Conservation (phyloP, 2,113 vertebrate genomes). For the Nestor notabilis region DNA sequence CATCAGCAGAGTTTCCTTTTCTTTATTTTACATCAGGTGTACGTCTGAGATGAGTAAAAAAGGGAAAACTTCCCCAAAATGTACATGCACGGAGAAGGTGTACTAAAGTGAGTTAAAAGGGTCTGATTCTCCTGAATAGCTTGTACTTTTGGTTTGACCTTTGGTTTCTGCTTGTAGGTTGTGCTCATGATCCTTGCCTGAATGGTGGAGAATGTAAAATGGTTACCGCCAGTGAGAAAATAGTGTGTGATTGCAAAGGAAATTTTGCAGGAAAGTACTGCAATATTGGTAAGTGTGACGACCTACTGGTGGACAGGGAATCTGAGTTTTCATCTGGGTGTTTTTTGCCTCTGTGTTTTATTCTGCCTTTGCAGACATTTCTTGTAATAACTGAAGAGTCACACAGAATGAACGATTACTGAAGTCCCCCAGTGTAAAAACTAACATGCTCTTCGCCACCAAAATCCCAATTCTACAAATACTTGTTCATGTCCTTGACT, state of each 20-base stretch:
- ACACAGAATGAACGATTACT: not conserved
- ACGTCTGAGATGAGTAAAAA: not conserved
- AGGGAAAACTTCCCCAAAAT: not conserved
- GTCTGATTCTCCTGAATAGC: not conserved
- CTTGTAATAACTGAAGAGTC: not conserved
- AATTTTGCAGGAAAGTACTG: constrained; percentile 81
- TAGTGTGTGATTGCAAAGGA: constrained; percentile 81
- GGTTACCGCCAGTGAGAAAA: constrained; percentile 71
- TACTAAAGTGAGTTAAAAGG: not conserved
- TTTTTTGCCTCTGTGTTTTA: not conserved
- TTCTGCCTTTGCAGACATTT: not conserved
- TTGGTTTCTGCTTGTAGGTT: constrained; percentile 72
- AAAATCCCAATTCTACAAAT: not conserved
- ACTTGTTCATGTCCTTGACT: not conserved
- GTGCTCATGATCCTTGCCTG: constrained; percentile 81
- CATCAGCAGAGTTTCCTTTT: not conserved
- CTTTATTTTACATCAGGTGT: not conserved
- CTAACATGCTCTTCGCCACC: not conserved
- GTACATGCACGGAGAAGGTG: not conserved
- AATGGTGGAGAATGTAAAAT: constrained; percentile 85
- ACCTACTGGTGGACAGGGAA: not conserved
- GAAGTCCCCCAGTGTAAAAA: not conserved
- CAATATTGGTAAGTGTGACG: constrained; percentile 82
- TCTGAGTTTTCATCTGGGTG: not conserved
- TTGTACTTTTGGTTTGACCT: not conserved